Percentiles rank a stretch among this genome's conserved stretches.
These are phyloP conservation scores for Hafferia zeledoni DNA, from an alignment of 2,797 vertebrate species.

Conservation along the genomic window DNA sequence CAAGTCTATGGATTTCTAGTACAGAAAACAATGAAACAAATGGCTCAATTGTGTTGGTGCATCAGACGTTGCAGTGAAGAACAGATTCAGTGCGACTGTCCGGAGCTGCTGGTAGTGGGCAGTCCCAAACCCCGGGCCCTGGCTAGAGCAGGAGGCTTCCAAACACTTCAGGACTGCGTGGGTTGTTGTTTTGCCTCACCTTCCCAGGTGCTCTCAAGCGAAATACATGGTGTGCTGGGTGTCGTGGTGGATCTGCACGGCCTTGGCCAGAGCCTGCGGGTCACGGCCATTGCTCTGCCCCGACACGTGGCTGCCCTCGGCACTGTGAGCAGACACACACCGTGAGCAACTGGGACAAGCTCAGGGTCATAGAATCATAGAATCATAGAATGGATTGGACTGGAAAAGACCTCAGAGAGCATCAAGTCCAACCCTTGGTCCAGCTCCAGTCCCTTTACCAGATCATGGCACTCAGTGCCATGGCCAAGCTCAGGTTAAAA, in stretches of 20 bases:
- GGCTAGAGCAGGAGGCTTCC: constrained; percentile 47
- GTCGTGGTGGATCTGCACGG: constrained; percentile 99
- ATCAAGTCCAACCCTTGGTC: no score
- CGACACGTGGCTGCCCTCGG: constrained; percentile 98
- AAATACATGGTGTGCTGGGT: constrained; percentile 99
- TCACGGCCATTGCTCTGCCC: constrained; percentile 98
- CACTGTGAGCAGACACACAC: constrained; percentile 77
- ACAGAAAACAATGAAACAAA: constrained; percentile 82
- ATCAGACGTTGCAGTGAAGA: constrained; percentile 79
- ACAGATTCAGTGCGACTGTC: constrained; percentile 82
- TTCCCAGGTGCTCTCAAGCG: constrained; percentile 84
- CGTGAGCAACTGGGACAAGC: neutral
- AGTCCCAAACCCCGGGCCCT: constrained; percentile 74
- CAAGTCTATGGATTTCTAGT: constrained; percentile 85
- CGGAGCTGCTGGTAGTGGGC: constrained; percentile 89
- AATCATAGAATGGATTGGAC: no score
- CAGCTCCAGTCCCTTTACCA: no score
- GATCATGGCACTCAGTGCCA: no score
- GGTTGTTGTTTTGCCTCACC: constrained; percentile 52
- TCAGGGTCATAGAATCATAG: no score
- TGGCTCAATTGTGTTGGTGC: constrained; percentile 91
- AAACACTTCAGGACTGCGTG: constrained; percentile 68
- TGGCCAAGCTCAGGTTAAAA: no score
- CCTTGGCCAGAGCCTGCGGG: constrained; percentile 96
- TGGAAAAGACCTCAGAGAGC: no score